phyloP scores from a whole-genome alignment of 2,113 vertebrate species.

The Crotalus tigris region DNA sequence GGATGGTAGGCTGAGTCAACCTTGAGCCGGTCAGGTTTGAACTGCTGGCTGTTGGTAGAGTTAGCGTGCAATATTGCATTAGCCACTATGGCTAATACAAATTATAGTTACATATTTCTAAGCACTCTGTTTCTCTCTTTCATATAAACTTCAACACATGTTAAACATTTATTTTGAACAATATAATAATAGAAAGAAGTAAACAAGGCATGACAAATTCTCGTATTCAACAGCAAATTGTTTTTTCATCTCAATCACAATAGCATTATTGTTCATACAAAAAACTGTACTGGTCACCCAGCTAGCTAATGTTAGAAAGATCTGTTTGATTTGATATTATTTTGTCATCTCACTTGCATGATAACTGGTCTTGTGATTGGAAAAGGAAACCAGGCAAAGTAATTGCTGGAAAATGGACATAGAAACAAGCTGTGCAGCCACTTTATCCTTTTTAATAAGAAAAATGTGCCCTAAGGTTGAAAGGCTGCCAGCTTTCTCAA shows the following conservation, averaged over 20 bases:
- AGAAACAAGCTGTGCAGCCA: neutral
- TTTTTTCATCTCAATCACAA: neutral
- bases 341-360: no score
- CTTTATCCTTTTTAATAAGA: neutral
- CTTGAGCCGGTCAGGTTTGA: no score
- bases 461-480: neutral
- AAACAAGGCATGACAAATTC: neutral
- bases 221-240: neutral
- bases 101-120: neutral
- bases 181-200: neutral
- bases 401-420: neutral
- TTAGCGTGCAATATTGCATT: no score
- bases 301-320: no score
- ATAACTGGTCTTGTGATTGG: neutral
- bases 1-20: no score
- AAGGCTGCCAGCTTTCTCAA: neutral
- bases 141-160: neutral
- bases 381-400: neutral
- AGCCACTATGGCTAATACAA: no score
- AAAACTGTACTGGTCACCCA: no score
- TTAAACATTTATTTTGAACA: neutral
- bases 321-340: neutral
- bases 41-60: no score
- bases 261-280: no score
- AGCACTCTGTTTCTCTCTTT: neutral